A percentile compares a stretch with the other conserved stretches of the same genome.
Conservation (phyloP, 1,140 invertebrate species). For the Pachyrhynchus sulphureomaculatus region DNA sequence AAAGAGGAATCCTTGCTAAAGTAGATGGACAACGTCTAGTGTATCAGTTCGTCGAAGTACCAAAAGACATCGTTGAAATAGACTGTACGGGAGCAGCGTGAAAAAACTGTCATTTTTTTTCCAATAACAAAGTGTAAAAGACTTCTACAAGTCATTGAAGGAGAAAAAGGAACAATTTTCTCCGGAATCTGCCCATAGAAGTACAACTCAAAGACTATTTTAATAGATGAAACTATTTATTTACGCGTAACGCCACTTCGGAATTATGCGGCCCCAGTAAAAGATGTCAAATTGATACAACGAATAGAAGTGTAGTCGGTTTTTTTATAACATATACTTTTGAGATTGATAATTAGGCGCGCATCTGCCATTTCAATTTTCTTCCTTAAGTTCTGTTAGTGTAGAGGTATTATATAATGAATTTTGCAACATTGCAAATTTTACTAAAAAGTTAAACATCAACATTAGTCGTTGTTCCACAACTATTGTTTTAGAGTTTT, state of each 20-base stretch:
- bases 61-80: conserved; percentile 97
- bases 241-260: neutral
- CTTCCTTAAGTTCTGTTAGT: too few relatives aligned
- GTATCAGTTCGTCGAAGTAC: conserved; percentile 99
- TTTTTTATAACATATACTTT: neutral
- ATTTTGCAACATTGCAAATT: too few relatives aligned
- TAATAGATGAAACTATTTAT: neutral
- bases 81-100: conserved; percentile 81
- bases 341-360: neutral
- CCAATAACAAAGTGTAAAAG: neutral
- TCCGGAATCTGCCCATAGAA: conserved; percentile 4
- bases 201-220: conserved; percentile 19
- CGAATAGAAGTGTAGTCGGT: neutral
- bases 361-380: too few relatives aligned
- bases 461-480: too few relatives aligned
- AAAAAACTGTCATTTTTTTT: conserved; percentile 1
- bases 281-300: neutral
- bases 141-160: neutral
- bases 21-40: conserved; percentile 98
- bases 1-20: conserved; percentile 97
- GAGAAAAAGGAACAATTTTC: neutral
- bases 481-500: too few relatives aligned
- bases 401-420: too few relatives aligned
- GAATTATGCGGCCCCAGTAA: neutral
- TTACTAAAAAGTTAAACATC: too few relatives aligned